A percentile compares a stretch with the other conserved stretches of the same genome.
phyloP scores from a whole-genome alignment of 2,888 invertebrate genomes.

The Limnephilus rhombicus region DNA sequence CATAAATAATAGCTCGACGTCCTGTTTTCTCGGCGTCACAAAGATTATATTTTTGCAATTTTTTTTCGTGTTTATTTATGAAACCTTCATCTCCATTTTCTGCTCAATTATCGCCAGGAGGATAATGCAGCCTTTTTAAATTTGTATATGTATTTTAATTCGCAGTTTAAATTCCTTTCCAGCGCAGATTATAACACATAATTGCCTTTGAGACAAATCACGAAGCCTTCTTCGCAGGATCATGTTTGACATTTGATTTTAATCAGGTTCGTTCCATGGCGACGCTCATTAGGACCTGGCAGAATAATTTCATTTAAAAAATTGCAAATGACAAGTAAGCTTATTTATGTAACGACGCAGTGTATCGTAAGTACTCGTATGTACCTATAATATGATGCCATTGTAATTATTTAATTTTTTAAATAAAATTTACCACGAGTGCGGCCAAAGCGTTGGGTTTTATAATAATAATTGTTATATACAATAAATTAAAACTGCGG shows the following conservation, averaged over 20 bases:
- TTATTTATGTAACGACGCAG: neutral
- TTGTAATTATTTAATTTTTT: neutral
- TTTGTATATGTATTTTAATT: neutral
- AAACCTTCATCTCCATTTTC: neutral
- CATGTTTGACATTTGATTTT: neutral
- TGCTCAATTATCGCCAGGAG: neutral
- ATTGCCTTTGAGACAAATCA: neutral
- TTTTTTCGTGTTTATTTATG: neutral
- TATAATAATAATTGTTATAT: no score
- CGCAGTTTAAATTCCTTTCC: neutral
- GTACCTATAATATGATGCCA: neutral
- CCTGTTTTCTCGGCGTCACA: neutral
- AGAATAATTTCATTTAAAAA: neutral
- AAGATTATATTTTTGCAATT: neutral
- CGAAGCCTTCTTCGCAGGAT: neutral
- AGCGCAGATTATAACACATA: neutral
- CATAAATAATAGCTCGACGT: constrained; percentile 23
- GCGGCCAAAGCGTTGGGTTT: no score
- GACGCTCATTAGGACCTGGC: neutral
- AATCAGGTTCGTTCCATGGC: neutral
- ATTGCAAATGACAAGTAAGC: neutral
- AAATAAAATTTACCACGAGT: neutral
- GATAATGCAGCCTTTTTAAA: neutral
- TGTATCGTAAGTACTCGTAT: neutral
- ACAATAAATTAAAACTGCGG: no score